phyloP scores from a whole-genome alignment of 1,140 invertebrate species.

The Papilio helenus region DNA sequence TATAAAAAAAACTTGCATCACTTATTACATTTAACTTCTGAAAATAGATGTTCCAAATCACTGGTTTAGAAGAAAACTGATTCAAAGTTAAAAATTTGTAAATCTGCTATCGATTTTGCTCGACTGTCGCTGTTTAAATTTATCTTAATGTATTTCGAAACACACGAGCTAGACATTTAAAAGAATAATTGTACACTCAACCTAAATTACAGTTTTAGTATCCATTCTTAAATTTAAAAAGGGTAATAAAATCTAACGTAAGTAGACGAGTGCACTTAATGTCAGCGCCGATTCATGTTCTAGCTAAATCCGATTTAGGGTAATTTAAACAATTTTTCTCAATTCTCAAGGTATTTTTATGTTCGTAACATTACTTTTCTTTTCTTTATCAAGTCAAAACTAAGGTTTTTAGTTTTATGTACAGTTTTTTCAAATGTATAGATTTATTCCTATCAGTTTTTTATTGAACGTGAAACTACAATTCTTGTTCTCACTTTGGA shows the following conservation, averaged over 20 bases:
- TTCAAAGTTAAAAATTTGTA: background rate
- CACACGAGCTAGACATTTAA: slow-evolving; percentile 12
- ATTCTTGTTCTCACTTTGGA: background rate
- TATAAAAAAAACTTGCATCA: too few species aligned
- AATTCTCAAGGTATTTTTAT: background rate
- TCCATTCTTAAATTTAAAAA: slow-evolving; percentile 23
- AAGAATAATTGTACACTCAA: slow-evolving; percentile 26
- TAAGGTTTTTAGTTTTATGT: background rate
- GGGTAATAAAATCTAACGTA: slow-evolving; percentile 21
- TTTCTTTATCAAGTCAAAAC: background rate
- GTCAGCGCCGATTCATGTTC: slow-evolving; percentile 12
- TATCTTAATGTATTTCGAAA: slow-evolving; percentile 21
- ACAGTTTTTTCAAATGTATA: background rate
- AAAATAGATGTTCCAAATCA: background rate
- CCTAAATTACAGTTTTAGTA: slow-evolving; percentile 18
- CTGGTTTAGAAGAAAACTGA: background rate
- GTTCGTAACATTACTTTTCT: background rate
- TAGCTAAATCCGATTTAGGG: slow-evolving; percentile 1
- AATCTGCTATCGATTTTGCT: background rate
- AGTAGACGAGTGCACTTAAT: slow-evolving; percentile 20
- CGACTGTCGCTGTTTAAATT: background rate
- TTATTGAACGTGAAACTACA: background rate
- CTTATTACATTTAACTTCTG: background rate
- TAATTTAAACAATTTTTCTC: background rate
- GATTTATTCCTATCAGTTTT: background rate